A percentile compares a stretch with the other conserved stretches of the same genome.
These are phyloP conservation scores for Datnioides undecimradiatus DNA, from an alignment of 2,113 vertebrate genomes.

Conservation along the genomic window DNA sequence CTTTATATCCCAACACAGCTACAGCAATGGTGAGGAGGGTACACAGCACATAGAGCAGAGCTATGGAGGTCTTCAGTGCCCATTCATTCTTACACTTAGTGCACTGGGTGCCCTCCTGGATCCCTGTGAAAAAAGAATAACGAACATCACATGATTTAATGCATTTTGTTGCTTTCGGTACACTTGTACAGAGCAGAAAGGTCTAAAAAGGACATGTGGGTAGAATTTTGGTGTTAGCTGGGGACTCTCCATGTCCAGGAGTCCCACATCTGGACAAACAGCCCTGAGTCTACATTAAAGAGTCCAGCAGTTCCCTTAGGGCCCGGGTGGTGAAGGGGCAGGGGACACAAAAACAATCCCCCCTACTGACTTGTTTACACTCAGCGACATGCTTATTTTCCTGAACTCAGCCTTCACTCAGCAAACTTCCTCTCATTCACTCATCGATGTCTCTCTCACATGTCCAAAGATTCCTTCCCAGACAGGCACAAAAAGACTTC, in stretches of 20 bases:
- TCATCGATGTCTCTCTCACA: neutral
- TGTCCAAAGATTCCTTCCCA: constrained; percentile 6
- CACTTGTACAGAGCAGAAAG: constrained; percentile 15
- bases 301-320: constrained; percentile 81
- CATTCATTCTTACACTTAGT: constrained; percentile 97
- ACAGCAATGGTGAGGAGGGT: constrained; percentile 94
- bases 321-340: constrained; percentile 77
- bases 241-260: constrained; percentile 57
- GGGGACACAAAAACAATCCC: constrained; percentile 74
- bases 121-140: constrained; percentile 85
- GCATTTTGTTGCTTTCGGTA: constrained; percentile 1
- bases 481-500: neutral
- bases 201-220: constrained; percentile 38
- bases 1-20: constrained; percentile 96
- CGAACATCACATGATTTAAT: constrained; percentile 26
- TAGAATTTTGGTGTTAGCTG: constrained; percentile 32
- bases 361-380: constrained; percentile 70
- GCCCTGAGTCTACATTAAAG: constrained; percentile 87
- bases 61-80: constrained; percentile 95
- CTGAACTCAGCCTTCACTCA: constrained; percentile 60
- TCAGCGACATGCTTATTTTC: constrained; percentile 67
- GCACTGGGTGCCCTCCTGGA: constrained; percentile 96
- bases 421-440: constrained; percentile 34
- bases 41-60: constrained; percentile 93
- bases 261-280: constrained; percentile 93